phyloP scores from a whole-genome alignment of 2,113 vertebrate species.

The Lonchura striata region DNA sequence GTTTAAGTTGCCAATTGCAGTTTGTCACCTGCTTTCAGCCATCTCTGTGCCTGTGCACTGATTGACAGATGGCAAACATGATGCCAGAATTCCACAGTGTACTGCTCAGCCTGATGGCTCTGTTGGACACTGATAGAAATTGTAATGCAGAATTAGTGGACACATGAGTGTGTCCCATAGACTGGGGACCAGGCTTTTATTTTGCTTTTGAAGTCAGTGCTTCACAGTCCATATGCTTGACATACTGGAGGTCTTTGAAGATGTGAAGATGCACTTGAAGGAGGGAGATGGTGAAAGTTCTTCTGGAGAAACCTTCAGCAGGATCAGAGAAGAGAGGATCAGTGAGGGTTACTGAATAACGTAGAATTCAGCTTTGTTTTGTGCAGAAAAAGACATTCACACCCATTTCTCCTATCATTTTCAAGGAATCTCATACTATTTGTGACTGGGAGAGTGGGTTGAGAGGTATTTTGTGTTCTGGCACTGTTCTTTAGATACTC shows the following conservation, averaged over 20 bases:
- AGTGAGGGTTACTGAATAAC: background rate
- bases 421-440: background rate
- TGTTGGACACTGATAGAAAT: background rate
- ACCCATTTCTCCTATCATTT: background rate
- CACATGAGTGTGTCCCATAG: background rate
- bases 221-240: conserved; percentile 13
- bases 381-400: background rate
- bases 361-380: background rate
- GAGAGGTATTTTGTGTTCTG: background rate
- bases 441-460: background rate
- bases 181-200: background rate
- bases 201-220: background rate
- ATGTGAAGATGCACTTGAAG: background rate
- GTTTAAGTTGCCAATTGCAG: background rate
- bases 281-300: background rate
- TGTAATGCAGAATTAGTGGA: background rate
- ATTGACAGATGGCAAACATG: background rate
- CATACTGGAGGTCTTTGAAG: background rate
- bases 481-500: background rate
- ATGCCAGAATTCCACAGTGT: background rate
- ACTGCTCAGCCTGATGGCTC: background rate
- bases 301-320: background rate
- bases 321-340: background rate
- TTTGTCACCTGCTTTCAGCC: background rate
- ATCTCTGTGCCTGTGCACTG: background rate